Evolutionary conservation across 2,113 vertebrate species (phyloP), one percentile per base, ranked within the genome.

Genomic region (Origma solitaria): DNA sequence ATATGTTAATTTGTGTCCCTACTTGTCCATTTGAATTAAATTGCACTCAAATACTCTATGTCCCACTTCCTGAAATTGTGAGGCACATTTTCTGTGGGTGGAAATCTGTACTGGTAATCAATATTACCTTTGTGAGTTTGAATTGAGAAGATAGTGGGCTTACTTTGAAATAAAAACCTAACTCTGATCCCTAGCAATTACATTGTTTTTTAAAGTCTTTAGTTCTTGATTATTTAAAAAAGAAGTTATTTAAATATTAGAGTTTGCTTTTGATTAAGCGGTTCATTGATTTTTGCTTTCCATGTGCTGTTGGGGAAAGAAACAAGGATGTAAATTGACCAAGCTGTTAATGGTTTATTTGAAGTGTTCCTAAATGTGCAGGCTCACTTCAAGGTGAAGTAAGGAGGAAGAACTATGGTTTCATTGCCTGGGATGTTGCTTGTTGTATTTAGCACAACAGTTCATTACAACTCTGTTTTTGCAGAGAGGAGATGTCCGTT

Each of bases 401-500:
- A 64, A 60, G 9, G 60, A 11, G 1, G 2, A 23, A 53, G 25
- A 33, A 61, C 24, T 68, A 0, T 38, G 50, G 19, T 85, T 69
- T 30, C 18, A 7, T 56, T 90, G 37, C 31, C 15, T 93, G n/a
- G 13, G 4, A 27, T 78, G 78, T 78, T 65, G 17, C 49, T 80
- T 58, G 30, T 37, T 76, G 69, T 60, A 6, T 79, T 45, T 73
- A 69, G 45, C 38, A 42, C n/a, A 91, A 9, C 11, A 2, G 6
- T 54, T 86, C 10, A 25, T n/a, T 75, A 22, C 31, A 47, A 7
- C 24, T 92, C 13, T 94, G 50, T 54, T 94, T 68, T 90, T 28
- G 22, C 85, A 99, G 99, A 99, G 97, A 96, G 98, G 98, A 89
- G 99, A 99, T 58, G 99, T 99, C 40, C 98, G 98, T 88, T 99